A percentile compares a stretch with the other conserved stretches of the same genome.
Evolutionary conservation across 2,113 vertebrate species (phyloP).

Genomic region (Phaetusa simplex): DNA sequence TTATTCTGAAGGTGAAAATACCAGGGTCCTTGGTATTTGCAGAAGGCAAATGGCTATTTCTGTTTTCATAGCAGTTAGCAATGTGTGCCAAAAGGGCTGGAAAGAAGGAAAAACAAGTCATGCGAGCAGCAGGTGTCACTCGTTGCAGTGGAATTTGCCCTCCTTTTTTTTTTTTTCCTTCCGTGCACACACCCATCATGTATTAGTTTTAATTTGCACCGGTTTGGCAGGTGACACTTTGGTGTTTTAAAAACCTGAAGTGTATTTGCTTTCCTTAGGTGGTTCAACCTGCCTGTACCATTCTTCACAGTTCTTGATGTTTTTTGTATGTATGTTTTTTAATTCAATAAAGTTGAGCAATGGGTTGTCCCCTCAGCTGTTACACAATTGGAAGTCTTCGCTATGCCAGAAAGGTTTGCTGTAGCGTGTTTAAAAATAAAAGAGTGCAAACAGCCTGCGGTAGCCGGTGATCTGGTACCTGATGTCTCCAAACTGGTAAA

Average conservation of each 20-base stretch:
- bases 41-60: neutral
- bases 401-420: neutral
- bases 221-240: neutral
- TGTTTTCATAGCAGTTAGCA: neutral
- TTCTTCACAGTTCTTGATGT: neutral
- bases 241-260: neutral
- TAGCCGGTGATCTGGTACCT: neutral
- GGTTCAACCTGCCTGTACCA: accelerated
- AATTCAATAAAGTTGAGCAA: accelerated
- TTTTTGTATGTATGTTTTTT: accelerated
- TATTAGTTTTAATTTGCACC: neutral
- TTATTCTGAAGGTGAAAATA: neutral
- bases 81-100: neutral
- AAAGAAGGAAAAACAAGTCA: neutral
- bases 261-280: neutral
- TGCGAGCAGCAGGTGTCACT: neutral
- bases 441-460: neutral
- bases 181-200: neutral
- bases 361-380: neutral
- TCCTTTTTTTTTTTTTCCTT: neutral
- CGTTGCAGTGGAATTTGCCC: neutral
- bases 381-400: neutral
- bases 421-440: neutral
- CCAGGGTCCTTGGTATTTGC: neutral
- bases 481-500: neutral